Base-by-base conservation (phyloP, 1,140 invertebrate genomes). In the Brachionus sp. region DNA sequence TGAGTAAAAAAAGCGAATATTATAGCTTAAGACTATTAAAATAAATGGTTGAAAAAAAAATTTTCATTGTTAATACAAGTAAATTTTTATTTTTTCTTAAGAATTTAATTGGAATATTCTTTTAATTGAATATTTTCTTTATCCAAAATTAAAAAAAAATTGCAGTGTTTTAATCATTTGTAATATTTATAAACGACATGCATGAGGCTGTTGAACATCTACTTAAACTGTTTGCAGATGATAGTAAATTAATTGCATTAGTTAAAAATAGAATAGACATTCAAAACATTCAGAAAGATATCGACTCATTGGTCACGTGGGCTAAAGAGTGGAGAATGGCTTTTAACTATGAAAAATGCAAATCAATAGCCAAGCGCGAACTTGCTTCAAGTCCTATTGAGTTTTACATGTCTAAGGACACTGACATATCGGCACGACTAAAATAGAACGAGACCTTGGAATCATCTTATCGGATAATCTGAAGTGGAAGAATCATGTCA, bases 231-330 rank as follows among this genome's bases (percentile, higher is more conserved):
- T 62, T 62, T 62, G 53, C 53, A 62, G 53, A 62, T 10, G 53
- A 62, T 9, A 62, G 53, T 62, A 62, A 62, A 19, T 62, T 62
- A 62, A 62, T 62, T 23, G 53, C 53, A 62, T 25, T 23, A 62
- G 23, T 62, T 23, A 62, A 62, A 62, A 62, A 62, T 62, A 62
- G 53, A 62, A 23, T 25, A 6, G 53, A 62, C 53, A 62, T 62
- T 62, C 53, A 62, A 62, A 62, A 23, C 23, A 25, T 62, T 62
- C 53, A 62, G 23, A 25, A 62, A 23, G 53, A 62, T 25, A 62
- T 62, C 53, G 53, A 62, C 53, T 62, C 53, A 62, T 25, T 62
- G 53, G 53, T 62, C n/a, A 16, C n/a, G n/a, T 62, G 53, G 53
- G 53, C 53, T 62, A 62, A 62, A 62, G 53, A 62, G 16, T 62